These are phyloP conservation scores for Arbacia lixula DNA, from an alignment of 53 echinoderm and acorn worm genomes.

Conservation along the genomic window DNA sequence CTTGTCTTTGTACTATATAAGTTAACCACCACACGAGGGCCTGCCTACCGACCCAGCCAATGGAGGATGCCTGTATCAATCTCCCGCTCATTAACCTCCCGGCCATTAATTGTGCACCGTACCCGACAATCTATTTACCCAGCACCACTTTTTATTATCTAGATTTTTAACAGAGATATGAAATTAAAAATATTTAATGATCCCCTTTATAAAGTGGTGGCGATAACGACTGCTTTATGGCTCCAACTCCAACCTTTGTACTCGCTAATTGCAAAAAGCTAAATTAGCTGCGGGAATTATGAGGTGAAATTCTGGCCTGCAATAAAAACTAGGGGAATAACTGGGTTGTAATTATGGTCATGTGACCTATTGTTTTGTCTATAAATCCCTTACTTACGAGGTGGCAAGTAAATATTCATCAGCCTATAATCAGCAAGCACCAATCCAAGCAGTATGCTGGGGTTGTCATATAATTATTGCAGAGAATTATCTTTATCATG, in stretches of 20 bases:
- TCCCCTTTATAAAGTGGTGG: slow-evolving; percentile 3
- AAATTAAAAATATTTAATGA: slow-evolving; percentile 48
- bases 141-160: slow-evolving; percentile 40
- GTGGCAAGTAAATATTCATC: not conserved
- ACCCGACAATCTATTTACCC: slow-evolving; percentile 21
- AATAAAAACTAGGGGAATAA: slow-evolving; percentile 32
- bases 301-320: slow-evolving; percentile 34
- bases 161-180: slow-evolving; percentile 52
- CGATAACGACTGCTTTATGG: slow-evolving; percentile 42
- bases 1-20: too few relatives aligned
- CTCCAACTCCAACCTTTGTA: slow-evolving; percentile 48
- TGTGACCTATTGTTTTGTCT: slow-evolving; percentile 38
- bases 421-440: too few relatives aligned
- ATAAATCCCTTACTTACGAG: slow-evolving; percentile 12
- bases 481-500: too few relatives aligned
- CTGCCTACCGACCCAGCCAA: too few relatives aligned
- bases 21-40: too few relatives aligned
- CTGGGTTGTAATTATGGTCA: slow-evolving; percentile 37
- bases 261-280: slow-evolving; percentile 49
- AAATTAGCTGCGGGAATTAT: slow-evolving; percentile 40
- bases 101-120: slow-evolving; percentile 5
- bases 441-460: too few relatives aligned
- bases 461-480: too few relatives aligned
- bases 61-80: too few relatives aligned
- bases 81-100: not conserved